Evolutionary conservation across 2,113 vertebrate species (phyloP), one percentile per base, ranked within the genome.

Genomic region (Albula glossodonta): DNA sequence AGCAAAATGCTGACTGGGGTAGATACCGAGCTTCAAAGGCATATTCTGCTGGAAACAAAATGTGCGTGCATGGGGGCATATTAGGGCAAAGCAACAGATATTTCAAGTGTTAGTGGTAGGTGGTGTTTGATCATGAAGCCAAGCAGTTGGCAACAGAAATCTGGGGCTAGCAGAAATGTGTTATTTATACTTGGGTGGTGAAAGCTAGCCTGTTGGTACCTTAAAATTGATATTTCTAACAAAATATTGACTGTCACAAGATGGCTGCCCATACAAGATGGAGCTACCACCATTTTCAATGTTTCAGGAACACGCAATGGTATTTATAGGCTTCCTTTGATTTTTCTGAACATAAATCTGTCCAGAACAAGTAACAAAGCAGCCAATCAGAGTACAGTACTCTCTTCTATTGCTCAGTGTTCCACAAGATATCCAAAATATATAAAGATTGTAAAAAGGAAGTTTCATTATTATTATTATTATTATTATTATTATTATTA

Each of bases 41-140:
- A n/a, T 81, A 15, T 81, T 2, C 80, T 81, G 17, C 22, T 51
- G 80, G 80, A 81, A 81, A 51, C 25, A 90, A 25, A 86, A 85
- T 60, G 84, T 84, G 52, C 10, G 78, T 52, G 89, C 88, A 88
- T 79, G 85, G 83, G 79, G 51, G 81, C 41, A 80, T 87, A 89
- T 92, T 89, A 86, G 87, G 90, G 87, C 82, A 83, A 89, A 91
- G 91, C 89, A 74, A 83, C 90, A 85, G 90, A 86, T 86, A 90
- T 88, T 89, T 92, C 85, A 89, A 66, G 51, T 87, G 51, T 56
- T 84, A 92, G 89, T 90, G 88, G 86, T 88, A 82, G 88, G 87
- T 88, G 49, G 82, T 51, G 91, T 84, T 89, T 85, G 63, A 52
- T 88, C 87, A 25, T 78, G 87, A 87, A 87, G n/a, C 80, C 89